phyloP scores from a whole-genome alignment of 2,113 vertebrate species.

The Mellivora capensis region DNA sequence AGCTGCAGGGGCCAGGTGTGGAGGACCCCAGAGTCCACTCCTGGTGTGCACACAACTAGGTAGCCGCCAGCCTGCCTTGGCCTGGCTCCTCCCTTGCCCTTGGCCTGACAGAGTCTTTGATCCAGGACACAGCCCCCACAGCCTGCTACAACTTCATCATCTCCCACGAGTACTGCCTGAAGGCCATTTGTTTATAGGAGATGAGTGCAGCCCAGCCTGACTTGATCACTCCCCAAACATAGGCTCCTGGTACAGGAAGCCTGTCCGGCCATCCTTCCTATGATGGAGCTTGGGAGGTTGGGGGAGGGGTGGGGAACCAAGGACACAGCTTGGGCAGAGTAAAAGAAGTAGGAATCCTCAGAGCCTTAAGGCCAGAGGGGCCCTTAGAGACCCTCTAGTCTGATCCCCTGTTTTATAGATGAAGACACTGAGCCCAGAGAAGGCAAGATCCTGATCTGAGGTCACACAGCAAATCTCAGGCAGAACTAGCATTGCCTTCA shows the following conservation, averaged over 20 bases:
- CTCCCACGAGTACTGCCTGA: not conserved
- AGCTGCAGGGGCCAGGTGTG: not conserved
- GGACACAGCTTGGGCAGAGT: not conserved
- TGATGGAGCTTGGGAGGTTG: not conserved
- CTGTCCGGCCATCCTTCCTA: not conserved
- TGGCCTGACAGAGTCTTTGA: not conserved
- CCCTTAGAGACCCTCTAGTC: not conserved
- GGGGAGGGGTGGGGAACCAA: not conserved
- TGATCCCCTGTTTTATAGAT: not conserved
- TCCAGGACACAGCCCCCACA: slow-evolving; percentile 34
- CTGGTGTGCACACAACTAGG: not conserved
- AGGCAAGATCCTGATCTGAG: not conserved
- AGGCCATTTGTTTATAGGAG: slow-evolving; percentile 59
- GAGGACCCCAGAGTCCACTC: not conserved
- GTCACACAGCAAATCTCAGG: not conserved
- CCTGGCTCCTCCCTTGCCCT: not conserved
- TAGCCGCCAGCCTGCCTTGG: not conserved
- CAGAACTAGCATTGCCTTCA: not conserved
- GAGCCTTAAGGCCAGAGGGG: not conserved
- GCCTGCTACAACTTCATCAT: not conserved
- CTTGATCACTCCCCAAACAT: slow-evolving; percentile 55
- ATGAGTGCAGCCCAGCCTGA: slow-evolving; percentile 56
- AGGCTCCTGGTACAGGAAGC: not conserved
- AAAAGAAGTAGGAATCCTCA: not conserved
- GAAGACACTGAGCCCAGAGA: not conserved